Evolutionary conservation across 2,113 vertebrate species (phyloP).

Genomic region (Columbina picui): DNA sequence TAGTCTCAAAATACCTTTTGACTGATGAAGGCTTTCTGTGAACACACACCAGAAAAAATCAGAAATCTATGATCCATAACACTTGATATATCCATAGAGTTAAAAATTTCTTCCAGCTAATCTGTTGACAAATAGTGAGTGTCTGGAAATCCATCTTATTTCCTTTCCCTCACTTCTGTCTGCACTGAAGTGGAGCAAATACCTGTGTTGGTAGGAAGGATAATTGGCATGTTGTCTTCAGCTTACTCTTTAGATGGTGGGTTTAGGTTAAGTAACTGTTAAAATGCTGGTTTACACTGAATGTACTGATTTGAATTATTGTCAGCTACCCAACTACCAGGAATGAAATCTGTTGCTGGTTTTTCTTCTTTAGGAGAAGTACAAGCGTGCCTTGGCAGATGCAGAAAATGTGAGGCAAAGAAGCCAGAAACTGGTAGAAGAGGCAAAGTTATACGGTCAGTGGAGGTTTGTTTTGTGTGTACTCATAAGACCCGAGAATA

Average conservation of each 20-base stretch:
- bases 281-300: not conserved
- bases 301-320: not conserved
- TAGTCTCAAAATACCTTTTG: not conserved
- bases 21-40: not conserved
- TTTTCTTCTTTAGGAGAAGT: constrained; percentile 86
- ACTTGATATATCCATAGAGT: accelerated
- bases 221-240: not conserved
- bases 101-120: not conserved
- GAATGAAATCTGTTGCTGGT: not conserved
- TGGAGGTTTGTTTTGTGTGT: not conserved
- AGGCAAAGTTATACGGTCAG: constrained; percentile 93
- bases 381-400: constrained; percentile 93
- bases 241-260: not conserved
- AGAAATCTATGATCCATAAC: not conserved
- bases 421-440: constrained; percentile 91
- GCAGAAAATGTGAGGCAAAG: constrained; percentile 92
- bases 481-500: not conserved
- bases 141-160: not conserved
- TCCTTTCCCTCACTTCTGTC: not conserved
- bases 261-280: not conserved
- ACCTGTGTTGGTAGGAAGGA: not conserved
- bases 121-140: not conserved
- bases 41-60: not conserved
- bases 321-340: not conserved
- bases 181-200: not conserved